These are phyloP conservation scores for Nephrotoma guestfalica DNA, from an alignment of 2,888 invertebrate species.

Conservation along the genomic window DNA sequence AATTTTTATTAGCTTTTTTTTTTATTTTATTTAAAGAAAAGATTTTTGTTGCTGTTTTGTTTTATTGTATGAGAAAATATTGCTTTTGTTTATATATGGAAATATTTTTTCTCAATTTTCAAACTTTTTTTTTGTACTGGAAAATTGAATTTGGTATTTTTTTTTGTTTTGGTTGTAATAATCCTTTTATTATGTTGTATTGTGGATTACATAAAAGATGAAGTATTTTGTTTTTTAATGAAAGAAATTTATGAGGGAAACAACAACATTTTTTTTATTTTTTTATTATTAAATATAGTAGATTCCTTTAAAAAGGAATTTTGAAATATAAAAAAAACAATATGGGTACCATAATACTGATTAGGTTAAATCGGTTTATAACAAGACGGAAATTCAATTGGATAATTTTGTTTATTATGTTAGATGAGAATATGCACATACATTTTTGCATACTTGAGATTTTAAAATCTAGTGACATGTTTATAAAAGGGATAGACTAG, in stretches of 20 bases:
- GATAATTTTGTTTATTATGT: not conserved
- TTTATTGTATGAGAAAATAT: not conserved
- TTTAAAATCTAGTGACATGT: not conserved
- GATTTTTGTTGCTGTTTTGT: not conserved
- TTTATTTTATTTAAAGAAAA: not conserved
- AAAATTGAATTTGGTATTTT: not conserved
- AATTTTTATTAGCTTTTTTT: conserved; percentile 1
- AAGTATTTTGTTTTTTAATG: not conserved
- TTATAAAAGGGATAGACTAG: too few species aligned
- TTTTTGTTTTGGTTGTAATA: not conserved
- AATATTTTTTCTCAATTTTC: not conserved
- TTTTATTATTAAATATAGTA: not conserved
- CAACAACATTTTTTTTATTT: not conserved
- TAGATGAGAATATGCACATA: not conserved
- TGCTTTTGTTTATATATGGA: not conserved
- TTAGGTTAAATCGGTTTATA: not conserved
- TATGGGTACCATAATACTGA: not conserved
- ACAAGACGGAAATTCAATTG: not conserved
- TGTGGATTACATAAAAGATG: not conserved
- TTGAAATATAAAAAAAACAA: not conserved
- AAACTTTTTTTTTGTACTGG: not conserved
- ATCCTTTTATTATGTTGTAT: not conserved
- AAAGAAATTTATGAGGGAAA: not conserved
- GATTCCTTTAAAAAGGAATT: not conserved
- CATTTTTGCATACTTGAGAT: not conserved